Percentiles rank a stretch among this genome's conserved stretches.
Evolutionary conservation across 2,797 vertebrate species (phyloP).

Genomic region (Sardinella longiceps): DNA sequence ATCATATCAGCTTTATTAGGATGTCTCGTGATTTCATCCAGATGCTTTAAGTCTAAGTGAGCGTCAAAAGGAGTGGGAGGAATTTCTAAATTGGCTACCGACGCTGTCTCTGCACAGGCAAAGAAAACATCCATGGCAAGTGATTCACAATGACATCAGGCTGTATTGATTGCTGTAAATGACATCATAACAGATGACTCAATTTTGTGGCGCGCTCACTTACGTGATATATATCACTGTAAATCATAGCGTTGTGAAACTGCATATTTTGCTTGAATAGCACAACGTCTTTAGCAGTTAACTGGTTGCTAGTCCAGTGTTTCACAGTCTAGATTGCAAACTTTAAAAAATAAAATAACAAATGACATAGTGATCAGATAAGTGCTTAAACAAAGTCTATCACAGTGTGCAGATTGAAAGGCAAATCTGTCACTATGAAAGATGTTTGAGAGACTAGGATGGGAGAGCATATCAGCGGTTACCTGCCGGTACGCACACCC

Average conservation of each 20-base stretch:
- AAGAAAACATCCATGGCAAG: not conserved
- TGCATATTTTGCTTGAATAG: not conserved
- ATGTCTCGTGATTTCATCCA: not conserved
- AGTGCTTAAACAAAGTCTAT: not conserved
- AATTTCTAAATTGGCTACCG: not conserved
- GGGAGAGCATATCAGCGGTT: not conserved
- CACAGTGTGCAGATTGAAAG: not conserved
- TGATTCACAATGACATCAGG: not conserved
- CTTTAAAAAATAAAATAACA: too few relatives aligned
- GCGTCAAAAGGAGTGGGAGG: not conserved
- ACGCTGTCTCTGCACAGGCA: not conserved
- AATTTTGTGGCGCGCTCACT: not conserved
- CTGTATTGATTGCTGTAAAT: not conserved
- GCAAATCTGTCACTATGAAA: not conserved
- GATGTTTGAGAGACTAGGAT: not conserved
- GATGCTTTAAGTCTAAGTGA: not conserved
- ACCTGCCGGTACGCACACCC: constrained; percentile 14
- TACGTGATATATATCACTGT: too few relatives aligned
- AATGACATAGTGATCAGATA: not conserved
- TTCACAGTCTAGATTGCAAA: not conserved
- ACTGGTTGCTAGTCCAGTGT: not conserved
- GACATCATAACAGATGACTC: not conserved
- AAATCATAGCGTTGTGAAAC: not conserved
- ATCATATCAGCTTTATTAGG: not conserved
- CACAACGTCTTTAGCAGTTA: too few relatives aligned